Percentiles rank a stretch among this genome's conserved stretches.
Conservation (phyloP, 92 coral and sea anemone genomes). For the Epizoanthus illoricatus region DNA sequence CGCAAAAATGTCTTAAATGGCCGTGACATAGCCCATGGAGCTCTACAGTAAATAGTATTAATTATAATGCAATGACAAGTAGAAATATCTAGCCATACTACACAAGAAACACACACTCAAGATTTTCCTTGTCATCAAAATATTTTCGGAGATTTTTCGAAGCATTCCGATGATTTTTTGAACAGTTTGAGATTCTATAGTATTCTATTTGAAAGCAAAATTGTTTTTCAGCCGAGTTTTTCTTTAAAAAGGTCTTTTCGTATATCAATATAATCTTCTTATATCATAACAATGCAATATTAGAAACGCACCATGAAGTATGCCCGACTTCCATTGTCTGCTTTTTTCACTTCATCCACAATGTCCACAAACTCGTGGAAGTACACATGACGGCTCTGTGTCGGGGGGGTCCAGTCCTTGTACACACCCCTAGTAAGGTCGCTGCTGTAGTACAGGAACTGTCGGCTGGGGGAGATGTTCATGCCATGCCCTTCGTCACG, state of each 20-base stretch:
- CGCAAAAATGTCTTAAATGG: no score
- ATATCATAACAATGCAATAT: slow-evolving; percentile 58
- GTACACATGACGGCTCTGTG: slow-evolving; percentile 18
- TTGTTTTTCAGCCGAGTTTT: no score
- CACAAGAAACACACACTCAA: no score
- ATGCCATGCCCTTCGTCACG: slow-evolving; percentile 77
- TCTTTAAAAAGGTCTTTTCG: slow-evolving; percentile 33
- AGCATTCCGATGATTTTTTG: no score
- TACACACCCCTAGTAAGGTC: slow-evolving; percentile 7
- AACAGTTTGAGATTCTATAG: no score
- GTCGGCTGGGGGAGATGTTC: slow-evolving; percentile 54
- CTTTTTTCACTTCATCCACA: background rate
- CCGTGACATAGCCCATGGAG: no score
- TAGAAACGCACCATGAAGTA: slow-evolving; percentile 7
- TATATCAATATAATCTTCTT: slow-evolving; percentile 16
- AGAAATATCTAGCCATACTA: no score
- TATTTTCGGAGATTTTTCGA: no score
- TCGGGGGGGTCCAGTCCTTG: slow-evolving; percentile 31
- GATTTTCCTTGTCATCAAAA: no score
- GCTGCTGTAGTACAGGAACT: slow-evolving; percentile 29
- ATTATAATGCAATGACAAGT: no score
- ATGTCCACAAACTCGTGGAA: slow-evolving; percentile 37
- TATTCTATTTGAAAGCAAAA: no score
- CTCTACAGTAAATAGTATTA: no score
- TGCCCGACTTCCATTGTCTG: slow-evolving; percentile 29